Conservation (phyloP, 2,797 vertebrate species). For the Cichlasoma orientale region DNA sequence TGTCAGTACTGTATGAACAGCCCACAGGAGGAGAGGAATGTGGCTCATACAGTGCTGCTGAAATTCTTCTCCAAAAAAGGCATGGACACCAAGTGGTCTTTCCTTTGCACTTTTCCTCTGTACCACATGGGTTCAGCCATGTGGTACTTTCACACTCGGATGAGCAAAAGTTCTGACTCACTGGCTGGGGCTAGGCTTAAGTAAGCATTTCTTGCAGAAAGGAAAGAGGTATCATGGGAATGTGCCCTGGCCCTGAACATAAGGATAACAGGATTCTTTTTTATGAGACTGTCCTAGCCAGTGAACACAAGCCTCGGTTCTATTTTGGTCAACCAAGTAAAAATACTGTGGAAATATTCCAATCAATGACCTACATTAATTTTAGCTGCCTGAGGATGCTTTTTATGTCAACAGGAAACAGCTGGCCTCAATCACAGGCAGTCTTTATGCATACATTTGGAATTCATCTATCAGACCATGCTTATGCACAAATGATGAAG, state of each 20-base stretch:
- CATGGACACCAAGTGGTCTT: slow-evolving; percentile 23
- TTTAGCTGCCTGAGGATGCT: background rate
- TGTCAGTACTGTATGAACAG: slow-evolving; percentile 57
- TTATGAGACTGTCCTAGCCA: slow-evolving; percentile 18
- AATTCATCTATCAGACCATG: background rate
- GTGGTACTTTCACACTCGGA: slow-evolving; percentile 72
- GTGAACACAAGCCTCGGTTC: slow-evolving; percentile 18
- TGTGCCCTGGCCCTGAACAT: slow-evolving; percentile 23
- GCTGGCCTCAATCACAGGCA: background rate
- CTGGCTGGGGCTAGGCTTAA: slow-evolving; percentile 33
- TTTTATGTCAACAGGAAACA: background rate
- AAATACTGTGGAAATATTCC: slow-evolving; percentile 3
- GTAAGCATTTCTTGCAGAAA: slow-evolving; percentile 53
- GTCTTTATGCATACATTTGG: background rate
- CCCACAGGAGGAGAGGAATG: slow-evolving; percentile 61
- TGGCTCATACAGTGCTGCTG: slow-evolving; percentile 31
- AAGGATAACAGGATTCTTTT: slow-evolving; percentile 48
- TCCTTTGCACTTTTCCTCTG: slow-evolving; percentile 21
- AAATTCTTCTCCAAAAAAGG: slow-evolving; percentile 52
- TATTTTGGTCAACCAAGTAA: slow-evolving; percentile 43
- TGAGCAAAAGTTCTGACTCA: slow-evolving; percentile 53
- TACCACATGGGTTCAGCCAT: slow-evolving; percentile 44
- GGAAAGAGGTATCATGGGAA: slow-evolving; percentile 48
- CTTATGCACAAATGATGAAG: too few relatives aligned
- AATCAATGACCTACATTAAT: slow-evolving; percentile 5